A percentile compares a stretch with the other conserved stretches of the same genome.
phyloP scores from a whole-genome alignment of 2,113 vertebrate species.

The Chrysochloris asiatica region DNA sequence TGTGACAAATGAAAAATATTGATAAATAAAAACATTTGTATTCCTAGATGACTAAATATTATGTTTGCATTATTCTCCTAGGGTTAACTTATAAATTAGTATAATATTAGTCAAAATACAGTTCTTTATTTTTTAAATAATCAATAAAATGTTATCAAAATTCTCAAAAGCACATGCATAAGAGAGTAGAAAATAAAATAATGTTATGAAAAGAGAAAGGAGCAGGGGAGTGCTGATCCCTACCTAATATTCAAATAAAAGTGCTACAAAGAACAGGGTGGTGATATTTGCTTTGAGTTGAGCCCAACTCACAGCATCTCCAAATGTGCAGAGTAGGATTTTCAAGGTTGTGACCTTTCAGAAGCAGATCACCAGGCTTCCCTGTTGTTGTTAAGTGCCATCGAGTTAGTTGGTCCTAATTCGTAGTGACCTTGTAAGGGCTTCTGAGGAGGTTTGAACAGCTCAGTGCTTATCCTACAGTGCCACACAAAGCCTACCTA shows the following conservation, averaged over 20 bases:
- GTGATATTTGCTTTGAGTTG: neutral
- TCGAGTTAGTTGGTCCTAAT: too few relatives aligned
- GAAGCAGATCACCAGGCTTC: neutral
- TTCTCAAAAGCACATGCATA: neutral
- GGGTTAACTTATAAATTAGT: too few relatives aligned
- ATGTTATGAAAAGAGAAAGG: constrained; percentile 18
- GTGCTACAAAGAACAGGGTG: neutral
- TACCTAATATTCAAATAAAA: neutral
- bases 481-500: neutral
- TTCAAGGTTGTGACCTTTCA: neutral
- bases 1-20: neutral
- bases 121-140: neutral
- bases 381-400: too few relatives aligned
- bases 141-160: neutral
- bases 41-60: neutral
- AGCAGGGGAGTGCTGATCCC: neutral
- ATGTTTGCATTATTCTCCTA: neutral
- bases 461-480: too few relatives aligned
- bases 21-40: neutral
- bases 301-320: neutral
- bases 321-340: neutral
- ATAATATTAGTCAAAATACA: neutral
- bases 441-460: too few relatives aligned
- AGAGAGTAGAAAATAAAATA: neutral
- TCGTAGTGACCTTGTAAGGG: too few relatives aligned